Conservation (phyloP, 2,113 vertebrate species). For the Centropus unirufus region DNA sequence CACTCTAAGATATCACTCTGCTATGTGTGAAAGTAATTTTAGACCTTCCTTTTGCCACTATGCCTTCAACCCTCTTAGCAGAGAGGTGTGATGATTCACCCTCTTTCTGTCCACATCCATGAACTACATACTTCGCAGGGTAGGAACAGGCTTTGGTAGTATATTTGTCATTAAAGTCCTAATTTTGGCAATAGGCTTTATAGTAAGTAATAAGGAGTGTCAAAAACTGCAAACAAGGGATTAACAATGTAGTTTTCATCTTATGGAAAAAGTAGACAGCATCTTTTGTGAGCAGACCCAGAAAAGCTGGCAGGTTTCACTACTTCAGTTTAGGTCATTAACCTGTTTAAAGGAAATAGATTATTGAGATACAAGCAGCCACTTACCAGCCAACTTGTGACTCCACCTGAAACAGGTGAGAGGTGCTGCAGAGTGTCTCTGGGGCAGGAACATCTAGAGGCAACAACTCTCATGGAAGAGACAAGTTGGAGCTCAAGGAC, state of each 20-base stretch:
- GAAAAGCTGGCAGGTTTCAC: neutral
- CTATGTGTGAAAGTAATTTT: neutral
- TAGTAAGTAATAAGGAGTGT: neutral
- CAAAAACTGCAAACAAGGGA: neutral
- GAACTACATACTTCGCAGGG: neutral
- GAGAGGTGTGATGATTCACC: neutral
- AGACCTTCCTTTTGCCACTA: neutral
- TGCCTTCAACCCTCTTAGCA: neutral
- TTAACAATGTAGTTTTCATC: neutral
- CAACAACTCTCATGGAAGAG: neutral
- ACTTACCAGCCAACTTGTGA: neutral
- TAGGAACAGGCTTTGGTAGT: neutral
- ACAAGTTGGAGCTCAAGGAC: neutral
- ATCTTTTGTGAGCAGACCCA: neutral
- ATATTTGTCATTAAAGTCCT: neutral
- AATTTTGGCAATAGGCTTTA: neutral
- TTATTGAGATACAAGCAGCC: neutral
- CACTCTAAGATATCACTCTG: neutral
- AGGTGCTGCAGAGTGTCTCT: neutral
- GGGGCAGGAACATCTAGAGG: neutral
- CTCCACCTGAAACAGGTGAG: neutral
- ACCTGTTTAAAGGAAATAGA: neutral
- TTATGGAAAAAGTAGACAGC: rapidly evolving
- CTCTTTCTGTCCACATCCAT: neutral
- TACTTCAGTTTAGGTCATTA: neutral